phyloP scores from a whole-genome alignment of 2,797 vertebrate genomes.

The Acrocephalus scirpaceus region DNA sequence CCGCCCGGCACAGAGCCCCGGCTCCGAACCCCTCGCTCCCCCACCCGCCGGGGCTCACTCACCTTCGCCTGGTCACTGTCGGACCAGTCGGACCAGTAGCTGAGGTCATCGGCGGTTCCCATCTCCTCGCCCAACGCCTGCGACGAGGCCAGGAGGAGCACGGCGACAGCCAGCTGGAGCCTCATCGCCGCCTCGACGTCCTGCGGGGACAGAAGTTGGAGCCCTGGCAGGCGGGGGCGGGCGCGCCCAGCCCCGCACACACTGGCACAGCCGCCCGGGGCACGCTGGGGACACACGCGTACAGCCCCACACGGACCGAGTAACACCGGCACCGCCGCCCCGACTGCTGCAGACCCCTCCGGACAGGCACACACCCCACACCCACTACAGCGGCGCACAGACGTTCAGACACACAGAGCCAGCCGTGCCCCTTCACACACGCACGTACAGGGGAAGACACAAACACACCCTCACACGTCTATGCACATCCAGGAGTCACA shows the following conservation, averaged over 20 bases:
- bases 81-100: slow-evolving; percentile 85
- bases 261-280: accelerated
- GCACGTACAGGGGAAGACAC: accelerated
- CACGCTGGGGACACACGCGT: accelerated
- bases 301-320: accelerated
- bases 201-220: neutral
- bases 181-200: slow-evolving; percentile 79
- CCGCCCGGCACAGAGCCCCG: neutral
- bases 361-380: accelerated
- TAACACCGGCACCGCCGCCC: no score
- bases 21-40: neutral
- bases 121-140: slow-evolving; percentile 78
- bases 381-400: accelerated
- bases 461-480: neutral
- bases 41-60: slow-evolving; percentile 72
- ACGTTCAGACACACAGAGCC: neutral
- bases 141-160: slow-evolving; percentile 78
- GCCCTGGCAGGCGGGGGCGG: neutral
- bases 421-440: neutral
- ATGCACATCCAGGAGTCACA: neutral
- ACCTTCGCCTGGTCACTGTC: slow-evolving; percentile 83
- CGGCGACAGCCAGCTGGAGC: slow-evolving; percentile 78
- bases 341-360: neutral
- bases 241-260: neutral
- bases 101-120: slow-evolving; percentile 80